Conservation (phyloP, 2,888 invertebrate species). For the Cordilura impudica region DNA sequence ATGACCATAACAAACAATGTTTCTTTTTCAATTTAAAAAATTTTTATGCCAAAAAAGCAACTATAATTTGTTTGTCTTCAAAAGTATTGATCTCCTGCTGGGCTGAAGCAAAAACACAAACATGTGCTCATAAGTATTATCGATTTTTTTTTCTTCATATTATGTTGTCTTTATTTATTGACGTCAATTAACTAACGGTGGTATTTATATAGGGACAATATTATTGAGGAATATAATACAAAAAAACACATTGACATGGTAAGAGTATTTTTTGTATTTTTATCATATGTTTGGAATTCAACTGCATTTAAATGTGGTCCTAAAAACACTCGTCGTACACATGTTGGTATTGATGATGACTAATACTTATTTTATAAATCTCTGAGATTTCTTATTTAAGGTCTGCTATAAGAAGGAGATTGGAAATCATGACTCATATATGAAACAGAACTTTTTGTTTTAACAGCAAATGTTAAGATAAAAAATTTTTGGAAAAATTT, state of each 20-base stretch:
- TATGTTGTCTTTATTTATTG: constrained; percentile 26
- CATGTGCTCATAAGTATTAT: background rate
- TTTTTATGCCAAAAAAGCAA: background rate
- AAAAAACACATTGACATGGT: constrained; percentile 51
- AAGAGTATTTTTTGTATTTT: constrained; percentile 41
- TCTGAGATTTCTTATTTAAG: too few species aligned
- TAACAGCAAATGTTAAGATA: too few species aligned
- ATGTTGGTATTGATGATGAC: background rate
- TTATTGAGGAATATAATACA: constrained; percentile 16
- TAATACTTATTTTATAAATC: too few species aligned
- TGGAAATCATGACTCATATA: too few species aligned
- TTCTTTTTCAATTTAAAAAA: background rate
- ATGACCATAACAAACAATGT: too few species aligned
- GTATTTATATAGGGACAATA: constrained; percentile 52
- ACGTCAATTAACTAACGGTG: constrained; percentile 60
- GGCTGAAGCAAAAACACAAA: too few species aligned
- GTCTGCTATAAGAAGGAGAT: too few species aligned
- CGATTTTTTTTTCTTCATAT: background rate
- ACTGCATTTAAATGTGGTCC: too few species aligned
- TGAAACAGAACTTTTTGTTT: too few species aligned
- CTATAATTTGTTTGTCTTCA: background rate
- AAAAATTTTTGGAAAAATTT: too few species aligned
- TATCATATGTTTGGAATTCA: background rate
- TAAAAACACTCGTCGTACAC: background rate
- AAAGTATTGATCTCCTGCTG: background rate